Evolutionary conservation across 2,888 invertebrate genomes (phyloP), one percentile per base, ranked within the genome.

Genomic region (Dromius quadrimaculatus): DNA sequence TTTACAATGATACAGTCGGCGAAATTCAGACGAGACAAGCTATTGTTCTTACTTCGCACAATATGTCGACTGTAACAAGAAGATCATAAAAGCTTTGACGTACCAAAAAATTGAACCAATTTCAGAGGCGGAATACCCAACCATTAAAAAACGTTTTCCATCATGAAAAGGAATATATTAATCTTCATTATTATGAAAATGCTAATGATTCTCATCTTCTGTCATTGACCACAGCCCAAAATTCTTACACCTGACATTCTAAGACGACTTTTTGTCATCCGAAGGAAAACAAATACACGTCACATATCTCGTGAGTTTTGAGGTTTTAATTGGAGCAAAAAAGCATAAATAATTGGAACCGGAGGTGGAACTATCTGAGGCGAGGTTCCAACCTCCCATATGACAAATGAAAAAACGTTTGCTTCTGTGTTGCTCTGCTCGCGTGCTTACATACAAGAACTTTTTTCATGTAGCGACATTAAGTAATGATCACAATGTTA

Each of bases 301-400:
- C 38, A 22, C 41, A 62, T 41, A 62, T 41, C 23, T 65, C 54
- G n/a, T 11, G 9, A 38, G 17, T 54, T 65, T 22, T 50, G 65
- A 36, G 54, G 22, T 38, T 65, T 65, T 65, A 65, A 65, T 65
- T 65, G 50, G 65, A 36, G 38, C 65, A 65, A 65, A 65, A 65
- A 65, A 54, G 50, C 54, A 54, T 65, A 54, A 47, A 65, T 65
- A 65, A 65, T 65, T 65, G 65, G 65, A 65, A 54, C 65, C 65
- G 65, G 65, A 65, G 65, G 65, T 54, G 50, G 50, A 43, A 62
- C 54, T 9, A 32, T 28, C 6, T 54, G 32, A 28, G 23, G 15
- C n/a, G 38, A 41, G 43, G 20, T 23, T 62, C 15, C 41, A 13
- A 23, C 47, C 13, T 13, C n/a, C 8, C 62, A 23, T 41, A 62